A percentile compares a stretch with the other conserved stretches of the same genome.
Evolutionary conservation across 2,113 vertebrate species (phyloP).

Genomic region (Excalfactoria chinensis): DNA sequence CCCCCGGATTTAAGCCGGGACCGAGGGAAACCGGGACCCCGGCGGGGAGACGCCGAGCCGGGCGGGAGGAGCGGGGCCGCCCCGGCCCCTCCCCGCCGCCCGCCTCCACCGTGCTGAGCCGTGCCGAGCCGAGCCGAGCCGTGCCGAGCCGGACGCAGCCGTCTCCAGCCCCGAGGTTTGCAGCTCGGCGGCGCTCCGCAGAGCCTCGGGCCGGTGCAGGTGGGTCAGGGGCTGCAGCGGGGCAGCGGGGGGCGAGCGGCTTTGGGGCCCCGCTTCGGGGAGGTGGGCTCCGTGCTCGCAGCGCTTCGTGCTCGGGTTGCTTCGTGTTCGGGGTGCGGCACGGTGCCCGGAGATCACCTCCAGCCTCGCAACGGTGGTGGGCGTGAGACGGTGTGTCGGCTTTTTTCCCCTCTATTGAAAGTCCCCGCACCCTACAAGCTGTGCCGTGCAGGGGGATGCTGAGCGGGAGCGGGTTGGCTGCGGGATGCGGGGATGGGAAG

Average conservation of each 20-base stretch:
- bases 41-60: background rate
- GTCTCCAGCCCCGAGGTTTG: too few species aligned
- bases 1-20: background rate
- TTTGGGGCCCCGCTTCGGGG: background rate
- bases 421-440: background rate
- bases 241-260: background rate
- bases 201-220: background rate
- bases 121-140: background rate
- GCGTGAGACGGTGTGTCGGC: fast-evolving
- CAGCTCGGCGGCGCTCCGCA: too few species aligned
- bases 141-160: background rate
- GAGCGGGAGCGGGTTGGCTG: background rate
- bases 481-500: background rate
- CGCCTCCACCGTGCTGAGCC: background rate
- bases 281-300: background rate
- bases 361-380: background rate
- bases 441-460: background rate
- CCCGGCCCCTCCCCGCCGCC: background rate
- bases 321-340: background rate
- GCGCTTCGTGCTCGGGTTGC: background rate
- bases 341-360: background rate
- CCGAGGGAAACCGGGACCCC: background rate
- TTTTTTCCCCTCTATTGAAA: background rate
- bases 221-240: background rate
- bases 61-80: background rate